Base-by-base conservation (phyloP, 2,113 vertebrate species). In the Circaetus cinerascens region DNA sequence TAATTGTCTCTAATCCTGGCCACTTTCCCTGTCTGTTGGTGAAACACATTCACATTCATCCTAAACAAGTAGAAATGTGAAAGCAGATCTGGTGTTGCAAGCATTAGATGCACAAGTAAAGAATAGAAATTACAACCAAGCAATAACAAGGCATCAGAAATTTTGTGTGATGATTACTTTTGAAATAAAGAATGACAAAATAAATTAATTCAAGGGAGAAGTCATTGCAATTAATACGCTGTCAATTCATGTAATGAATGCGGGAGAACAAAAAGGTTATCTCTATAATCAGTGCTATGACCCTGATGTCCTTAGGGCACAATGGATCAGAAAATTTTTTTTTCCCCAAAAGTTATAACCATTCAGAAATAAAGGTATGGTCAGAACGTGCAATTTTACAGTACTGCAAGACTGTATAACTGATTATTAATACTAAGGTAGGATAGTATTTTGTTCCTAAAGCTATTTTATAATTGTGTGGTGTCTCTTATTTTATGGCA, bases 181-280 rank as follows among this genome's bases (percentile, higher is more conserved):
- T 92, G 86, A 97, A 96, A 94, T 90, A 96, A 95, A 95, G 92
- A 93, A 89, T 80, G 84, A 81, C 72, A 87, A 96, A 96, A 95
- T 93, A 96, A 89, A 97, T 97, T 85, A 95, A 96, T 98, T 97
- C 95, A 95, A 88, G 83, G 81, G 67, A 91, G 95, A 93, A 59
- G 59, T 57, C 64, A 68, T 66, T 86, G 86, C 88, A 94, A 95
- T 97, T 96, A 97, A 95, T 96, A 96, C 62, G 30, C 93, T 91
- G 84, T 73, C 62, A 84, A 88, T 95, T 66, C 60, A 50, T 74
- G 40, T 94, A 95, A 91, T 84, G 77, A 95, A 94, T 48, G 57
- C 66, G 66, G 63, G n/a, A 75, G 91, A 83, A 94, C 74, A 92
- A 62, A 90, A 97, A 94, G 72, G 86, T 96, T 95, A 93, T 86